These are phyloP conservation scores for Uropetala carovei DNA, from an alignment of 2,888 invertebrate species.

Conservation along the genomic window DNA sequence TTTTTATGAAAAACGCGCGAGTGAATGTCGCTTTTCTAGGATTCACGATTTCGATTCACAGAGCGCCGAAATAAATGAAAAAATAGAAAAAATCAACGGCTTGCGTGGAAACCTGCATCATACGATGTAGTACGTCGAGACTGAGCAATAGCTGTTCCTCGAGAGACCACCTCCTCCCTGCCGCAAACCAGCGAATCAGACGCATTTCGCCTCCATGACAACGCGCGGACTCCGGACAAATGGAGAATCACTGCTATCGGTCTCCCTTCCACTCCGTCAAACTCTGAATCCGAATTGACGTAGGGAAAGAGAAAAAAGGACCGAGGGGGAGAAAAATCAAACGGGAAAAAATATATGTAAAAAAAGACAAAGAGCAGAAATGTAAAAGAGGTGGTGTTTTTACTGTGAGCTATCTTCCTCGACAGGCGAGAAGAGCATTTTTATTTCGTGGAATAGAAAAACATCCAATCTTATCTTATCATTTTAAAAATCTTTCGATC, in stretches of 20 bases:
- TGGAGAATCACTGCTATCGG: conserved; percentile 7
- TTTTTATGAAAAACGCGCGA: too few relatives aligned
- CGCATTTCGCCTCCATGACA: conserved; percentile 14
- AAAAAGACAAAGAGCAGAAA: background rate
- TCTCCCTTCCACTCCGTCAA: conserved; percentile 23
- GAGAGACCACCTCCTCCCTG: too few relatives aligned
- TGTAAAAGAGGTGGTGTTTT: background rate
- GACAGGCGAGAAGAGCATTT: background rate
- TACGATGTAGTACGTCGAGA: too few relatives aligned
- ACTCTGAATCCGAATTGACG: background rate
- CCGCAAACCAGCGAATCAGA: background rate
- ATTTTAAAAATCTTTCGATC: too few relatives aligned
- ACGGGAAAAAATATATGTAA: background rate
- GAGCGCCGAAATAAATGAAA: too few relatives aligned
- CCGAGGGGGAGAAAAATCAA: background rate
- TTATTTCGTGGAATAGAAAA: too few relatives aligned
- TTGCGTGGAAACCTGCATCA: too few relatives aligned
- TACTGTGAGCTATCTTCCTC: background rate
- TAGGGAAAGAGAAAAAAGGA: background rate
- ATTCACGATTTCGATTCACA: too few relatives aligned
- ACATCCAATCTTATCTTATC: too few relatives aligned
- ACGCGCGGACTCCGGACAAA: background rate
- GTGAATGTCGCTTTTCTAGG: too few relatives aligned
- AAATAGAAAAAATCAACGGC: too few relatives aligned
- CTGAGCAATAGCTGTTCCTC: too few relatives aligned